phyloP scores from a whole-genome alignment of 2,797 vertebrate species.

The Girardinus metallicus region DNA sequence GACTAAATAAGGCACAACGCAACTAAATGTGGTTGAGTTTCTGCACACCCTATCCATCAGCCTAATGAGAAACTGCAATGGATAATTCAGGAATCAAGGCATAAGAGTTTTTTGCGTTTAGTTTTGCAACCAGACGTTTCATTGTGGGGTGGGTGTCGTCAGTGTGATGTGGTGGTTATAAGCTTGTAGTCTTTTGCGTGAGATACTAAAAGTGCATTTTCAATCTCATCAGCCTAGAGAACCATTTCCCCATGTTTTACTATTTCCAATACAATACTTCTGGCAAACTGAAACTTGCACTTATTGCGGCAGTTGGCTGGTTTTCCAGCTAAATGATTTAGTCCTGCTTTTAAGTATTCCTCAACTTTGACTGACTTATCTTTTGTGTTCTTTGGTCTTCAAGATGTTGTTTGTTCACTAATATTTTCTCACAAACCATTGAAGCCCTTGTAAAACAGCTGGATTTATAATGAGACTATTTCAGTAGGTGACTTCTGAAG shows the following conservation, averaged over 20 bases:
- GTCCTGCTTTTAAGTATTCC: neutral
- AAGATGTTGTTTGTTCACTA: neutral
- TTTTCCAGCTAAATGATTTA: too few species aligned
- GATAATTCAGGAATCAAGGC: conserved; percentile 1
- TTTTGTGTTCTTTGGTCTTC: neutral
- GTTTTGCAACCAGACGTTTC: neutral
- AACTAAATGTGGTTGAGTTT: conserved; percentile 1
- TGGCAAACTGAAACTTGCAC: neutral
- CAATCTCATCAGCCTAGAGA: neutral
- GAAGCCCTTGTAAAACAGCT: neutral
- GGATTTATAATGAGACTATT: neutral
- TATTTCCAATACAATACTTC: neutral
- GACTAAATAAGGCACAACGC: conserved; percentile 19
- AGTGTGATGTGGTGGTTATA: neutral
- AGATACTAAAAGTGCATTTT: neutral
- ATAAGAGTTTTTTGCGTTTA: neutral
- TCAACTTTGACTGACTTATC: neutral
- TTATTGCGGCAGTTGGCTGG: neutral
- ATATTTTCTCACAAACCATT: neutral
- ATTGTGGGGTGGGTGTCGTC: neutral
- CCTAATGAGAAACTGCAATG: conserved; percentile 6
- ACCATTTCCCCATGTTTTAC: neutral
- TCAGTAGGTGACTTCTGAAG: neutral
- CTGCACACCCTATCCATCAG: conserved; percentile 5
- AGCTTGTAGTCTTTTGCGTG: neutral